phyloP scores from a whole-genome alignment of 2,797 vertebrate genomes.

The Labeo calbasu region DNA sequence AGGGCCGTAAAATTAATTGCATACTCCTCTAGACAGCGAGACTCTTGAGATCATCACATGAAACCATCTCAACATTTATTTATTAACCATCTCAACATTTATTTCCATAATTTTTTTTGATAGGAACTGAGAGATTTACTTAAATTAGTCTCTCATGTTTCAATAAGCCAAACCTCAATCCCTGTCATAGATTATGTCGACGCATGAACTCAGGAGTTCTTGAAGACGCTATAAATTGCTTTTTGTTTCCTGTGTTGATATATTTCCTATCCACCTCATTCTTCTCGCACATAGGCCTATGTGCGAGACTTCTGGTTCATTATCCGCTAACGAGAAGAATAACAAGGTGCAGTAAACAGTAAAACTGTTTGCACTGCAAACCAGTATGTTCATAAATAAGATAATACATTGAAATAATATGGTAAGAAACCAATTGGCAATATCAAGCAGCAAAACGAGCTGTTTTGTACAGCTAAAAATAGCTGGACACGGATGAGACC shows the following conservation, averaged over 20 bases:
- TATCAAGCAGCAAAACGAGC: no score
- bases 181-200: background rate
- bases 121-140: background rate
- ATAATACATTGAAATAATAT: no score
- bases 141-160: background rate
- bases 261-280: background rate
- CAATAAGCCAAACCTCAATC: background rate
- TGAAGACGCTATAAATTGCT: background rate
- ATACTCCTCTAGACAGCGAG: background rate
- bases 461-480: no score
- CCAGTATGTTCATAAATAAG: no score
- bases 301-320: no score
- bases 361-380: no score
- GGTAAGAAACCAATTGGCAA: no score
- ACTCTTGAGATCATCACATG: background rate
- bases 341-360: no score
- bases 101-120: background rate
- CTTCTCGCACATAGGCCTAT: no score
- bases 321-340: no score
- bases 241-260: background rate
- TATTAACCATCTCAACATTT: background rate
- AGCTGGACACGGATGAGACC: no score
- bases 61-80: background rate
- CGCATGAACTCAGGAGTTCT: background rate
- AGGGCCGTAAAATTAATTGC: background rate